Conservation (phyloP, 1,140 invertebrate genomes). For the Palaemon carinicauda region DNA sequence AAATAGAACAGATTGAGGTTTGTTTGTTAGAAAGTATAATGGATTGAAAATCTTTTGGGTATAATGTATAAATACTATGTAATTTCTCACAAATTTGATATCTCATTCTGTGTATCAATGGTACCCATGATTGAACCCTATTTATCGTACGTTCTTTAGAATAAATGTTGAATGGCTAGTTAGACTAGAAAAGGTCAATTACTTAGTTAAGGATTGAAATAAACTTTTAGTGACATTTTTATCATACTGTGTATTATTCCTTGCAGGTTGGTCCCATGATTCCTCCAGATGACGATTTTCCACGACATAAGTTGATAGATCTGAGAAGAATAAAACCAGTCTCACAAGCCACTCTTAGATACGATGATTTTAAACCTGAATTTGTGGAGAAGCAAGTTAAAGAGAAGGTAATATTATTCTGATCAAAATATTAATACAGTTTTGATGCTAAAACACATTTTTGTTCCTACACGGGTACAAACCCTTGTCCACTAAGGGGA, state of each 20-base stretch:
- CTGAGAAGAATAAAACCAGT: conserved; percentile 24
- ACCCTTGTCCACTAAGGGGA: no score
- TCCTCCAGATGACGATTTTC: not conserved
- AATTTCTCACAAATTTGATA: no score
- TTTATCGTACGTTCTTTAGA: no score
- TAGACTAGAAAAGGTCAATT: no score
- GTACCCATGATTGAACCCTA: no score
- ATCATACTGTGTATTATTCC: not conserved
- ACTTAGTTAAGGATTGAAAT: not conserved
- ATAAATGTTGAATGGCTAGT: no score
- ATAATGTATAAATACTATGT: no score
- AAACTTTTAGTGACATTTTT: not conserved
- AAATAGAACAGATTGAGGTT: no score
- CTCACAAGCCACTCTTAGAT: conserved; percentile 26
- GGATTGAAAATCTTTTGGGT: no score
- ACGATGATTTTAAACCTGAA: conserved; percentile 29
- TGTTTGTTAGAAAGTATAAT: no score
- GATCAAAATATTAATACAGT: not conserved
- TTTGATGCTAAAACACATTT: not conserved
- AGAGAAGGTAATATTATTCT: not conserved
- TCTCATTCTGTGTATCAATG: no score
- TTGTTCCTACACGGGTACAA: no score
- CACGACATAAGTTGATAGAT: conserved; percentile 14
- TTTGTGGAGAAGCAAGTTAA: not conserved
- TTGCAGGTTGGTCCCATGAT: not conserved